Conservation (phyloP, 2,113 vertebrate species). For the Balaeniceps rex region DNA sequence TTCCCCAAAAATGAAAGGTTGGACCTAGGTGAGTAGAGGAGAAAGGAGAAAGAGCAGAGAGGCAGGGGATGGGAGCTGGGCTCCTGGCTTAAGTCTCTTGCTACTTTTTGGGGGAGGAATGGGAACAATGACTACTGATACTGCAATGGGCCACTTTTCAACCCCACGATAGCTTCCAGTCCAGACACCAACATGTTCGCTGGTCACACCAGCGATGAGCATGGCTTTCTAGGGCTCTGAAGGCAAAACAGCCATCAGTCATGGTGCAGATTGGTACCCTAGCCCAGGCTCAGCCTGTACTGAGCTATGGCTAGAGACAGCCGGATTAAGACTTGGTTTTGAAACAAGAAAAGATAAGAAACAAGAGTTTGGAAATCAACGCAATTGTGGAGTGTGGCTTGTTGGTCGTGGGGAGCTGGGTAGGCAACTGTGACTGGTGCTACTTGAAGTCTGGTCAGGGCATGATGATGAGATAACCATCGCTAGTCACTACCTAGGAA, state of each 20-base stretch:
- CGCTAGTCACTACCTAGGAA: background rate
- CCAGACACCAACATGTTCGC: background rate
- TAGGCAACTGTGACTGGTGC: accelerated
- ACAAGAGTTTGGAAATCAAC: background rate
- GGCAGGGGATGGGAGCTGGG: background rate
- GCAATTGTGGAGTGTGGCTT: background rate
- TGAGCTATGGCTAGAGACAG: background rate
- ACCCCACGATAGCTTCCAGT: background rate
- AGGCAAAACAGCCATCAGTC: background rate
- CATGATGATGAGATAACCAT: background rate
- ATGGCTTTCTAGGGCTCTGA: background rate
- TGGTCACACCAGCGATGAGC: background rate
- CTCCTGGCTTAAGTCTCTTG: background rate
- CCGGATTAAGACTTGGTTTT: background rate
- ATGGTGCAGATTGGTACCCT: background rate
- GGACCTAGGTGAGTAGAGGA: accelerated
- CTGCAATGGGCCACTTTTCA: background rate
- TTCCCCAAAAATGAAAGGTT: background rate
- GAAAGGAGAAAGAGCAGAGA: background rate
- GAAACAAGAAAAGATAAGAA: background rate
- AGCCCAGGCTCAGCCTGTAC: background rate
- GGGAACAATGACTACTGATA: background rate
- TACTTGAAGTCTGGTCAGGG: background rate
- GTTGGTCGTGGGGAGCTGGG: background rate
- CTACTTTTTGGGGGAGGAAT: background rate